phyloP scores from a whole-genome alignment of 2,113 vertebrate species.

The Brachyistius frenatus region DNA sequence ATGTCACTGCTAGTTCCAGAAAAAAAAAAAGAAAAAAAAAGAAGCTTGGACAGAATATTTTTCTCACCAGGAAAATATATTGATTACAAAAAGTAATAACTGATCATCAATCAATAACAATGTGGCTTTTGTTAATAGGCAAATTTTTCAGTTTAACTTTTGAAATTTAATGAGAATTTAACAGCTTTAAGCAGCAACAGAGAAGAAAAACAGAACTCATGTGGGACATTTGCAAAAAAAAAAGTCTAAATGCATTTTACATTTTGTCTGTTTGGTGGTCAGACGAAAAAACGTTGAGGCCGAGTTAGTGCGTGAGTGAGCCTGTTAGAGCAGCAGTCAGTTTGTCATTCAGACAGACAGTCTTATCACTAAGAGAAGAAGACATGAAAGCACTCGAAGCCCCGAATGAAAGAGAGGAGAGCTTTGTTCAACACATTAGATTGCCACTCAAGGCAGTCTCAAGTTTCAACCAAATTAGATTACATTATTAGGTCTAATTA shows the following conservation, averaged over 20 bases:
- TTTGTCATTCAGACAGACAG: slow-evolving; percentile 52
- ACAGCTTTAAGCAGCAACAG: not conserved
- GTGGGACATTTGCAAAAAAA: not conserved
- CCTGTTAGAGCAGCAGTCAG: slow-evolving; percentile 53
- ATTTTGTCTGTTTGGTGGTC: slow-evolving; percentile 45
- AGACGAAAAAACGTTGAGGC: slow-evolving; percentile 35
- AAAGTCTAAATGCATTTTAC: slow-evolving; percentile 23
- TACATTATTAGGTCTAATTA: slow-evolving; percentile 84
- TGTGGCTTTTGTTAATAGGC: slow-evolving; percentile 22
- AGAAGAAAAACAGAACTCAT: slow-evolving; percentile 1
- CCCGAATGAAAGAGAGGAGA: slow-evolving; percentile 75
- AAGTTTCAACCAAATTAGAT: slow-evolving; percentile 84
- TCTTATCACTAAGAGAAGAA: slow-evolving; percentile 75
- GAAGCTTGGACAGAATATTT: not conserved
- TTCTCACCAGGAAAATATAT: slow-evolving; percentile 15
- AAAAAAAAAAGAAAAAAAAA: slow-evolving; percentile 3
- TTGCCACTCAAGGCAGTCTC: slow-evolving; percentile 82
- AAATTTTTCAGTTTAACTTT: not conserved
- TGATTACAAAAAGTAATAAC: slow-evolving; percentile 1
- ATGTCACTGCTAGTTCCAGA: slow-evolving; percentile 33
- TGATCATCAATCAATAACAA: slow-evolving; percentile 2
- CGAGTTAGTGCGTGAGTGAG: slow-evolving; percentile 43
- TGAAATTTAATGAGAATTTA: not conserved
- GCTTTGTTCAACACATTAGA: slow-evolving; percentile 80
- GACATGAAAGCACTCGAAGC: slow-evolving; percentile 76